A percentile compares a stretch with the other conserved stretches of the same genome.
Evolutionary conservation across 2,888 invertebrate genomes (phyloP).

Genomic region (Ctenicera cuprea): DNA sequence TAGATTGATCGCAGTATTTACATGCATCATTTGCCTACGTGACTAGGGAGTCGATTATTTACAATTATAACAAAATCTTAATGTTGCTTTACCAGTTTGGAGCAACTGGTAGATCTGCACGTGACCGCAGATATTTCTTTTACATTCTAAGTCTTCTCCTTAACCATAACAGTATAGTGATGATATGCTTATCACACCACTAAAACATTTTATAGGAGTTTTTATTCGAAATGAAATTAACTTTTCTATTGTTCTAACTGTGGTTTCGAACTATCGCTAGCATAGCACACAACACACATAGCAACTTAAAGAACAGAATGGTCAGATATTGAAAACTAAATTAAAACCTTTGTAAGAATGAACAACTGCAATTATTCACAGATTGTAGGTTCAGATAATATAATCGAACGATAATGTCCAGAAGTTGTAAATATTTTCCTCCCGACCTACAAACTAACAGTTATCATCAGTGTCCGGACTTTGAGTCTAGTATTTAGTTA

Average conservation of each 20-base stretch:
- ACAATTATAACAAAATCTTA: constrained; percentile 30
- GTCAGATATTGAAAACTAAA: not conserved
- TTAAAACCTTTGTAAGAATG: not conserved
- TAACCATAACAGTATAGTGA: not conserved
- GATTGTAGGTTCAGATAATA: too few species aligned
- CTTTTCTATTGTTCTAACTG: not conserved
- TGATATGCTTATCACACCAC: not conserved
- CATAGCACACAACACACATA: too few species aligned
- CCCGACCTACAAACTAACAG: too few species aligned
- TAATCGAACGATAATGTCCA: too few species aligned
- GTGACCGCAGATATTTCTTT: not conserved
- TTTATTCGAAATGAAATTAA: not conserved
- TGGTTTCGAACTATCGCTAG: not conserved
- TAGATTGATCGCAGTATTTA: constrained; percentile 42
- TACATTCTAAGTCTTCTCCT: not conserved
- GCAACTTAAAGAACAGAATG: not conserved
- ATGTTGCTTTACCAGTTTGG: not conserved
- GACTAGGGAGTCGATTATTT: constrained; percentile 36
- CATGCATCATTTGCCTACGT: constrained; percentile 37
- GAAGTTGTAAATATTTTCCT: too few species aligned
- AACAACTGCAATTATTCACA: too few species aligned
- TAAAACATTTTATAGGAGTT: not conserved
- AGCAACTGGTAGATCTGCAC: not conserved
- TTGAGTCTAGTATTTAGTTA: too few species aligned
- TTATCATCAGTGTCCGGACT: too few species aligned